Evolutionary conservation across 1,140 invertebrate species (phyloP).

Genomic region (Papilio xuthus): DNA sequence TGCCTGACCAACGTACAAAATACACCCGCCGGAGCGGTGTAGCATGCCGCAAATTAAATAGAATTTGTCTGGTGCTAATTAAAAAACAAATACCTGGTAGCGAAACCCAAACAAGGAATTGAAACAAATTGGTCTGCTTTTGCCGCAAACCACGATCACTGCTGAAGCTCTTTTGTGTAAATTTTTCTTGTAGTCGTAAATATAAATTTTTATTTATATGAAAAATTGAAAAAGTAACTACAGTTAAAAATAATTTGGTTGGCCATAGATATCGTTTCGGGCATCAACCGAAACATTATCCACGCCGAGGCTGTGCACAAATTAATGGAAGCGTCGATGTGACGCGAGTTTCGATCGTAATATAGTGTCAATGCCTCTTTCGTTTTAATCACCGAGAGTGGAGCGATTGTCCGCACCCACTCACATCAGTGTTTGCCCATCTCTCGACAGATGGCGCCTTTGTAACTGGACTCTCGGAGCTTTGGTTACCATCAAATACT

Average conservation of each 20-base stretch:
- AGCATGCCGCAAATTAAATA: slow-evolving; percentile 71
- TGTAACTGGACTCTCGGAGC: slow-evolving; percentile 68
- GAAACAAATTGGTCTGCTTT: slow-evolving; percentile 43
- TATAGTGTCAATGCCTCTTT: slow-evolving; percentile 77
- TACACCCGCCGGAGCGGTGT: slow-evolving; percentile 58
- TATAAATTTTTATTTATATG: neutral
- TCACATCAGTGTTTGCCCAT: slow-evolving; percentile 74
- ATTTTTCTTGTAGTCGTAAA: neutral
- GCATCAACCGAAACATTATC: slow-evolving; percentile 48
- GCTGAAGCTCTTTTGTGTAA: slow-evolving; percentile 38
- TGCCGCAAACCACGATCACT: slow-evolving; percentile 39
- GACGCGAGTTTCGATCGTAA: slow-evolving; percentile 68
- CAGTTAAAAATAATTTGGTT: slow-evolving; percentile 9
- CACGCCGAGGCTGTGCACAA: slow-evolving; percentile 54
- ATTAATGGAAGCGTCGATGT: slow-evolving; percentile 66
- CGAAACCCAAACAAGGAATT: slow-evolving; percentile 50
- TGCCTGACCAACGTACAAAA: slow-evolving; percentile 62
- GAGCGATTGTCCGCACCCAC: slow-evolving; percentile 74
- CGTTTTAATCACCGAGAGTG: slow-evolving; percentile 79
- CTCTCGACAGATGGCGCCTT: slow-evolving; percentile 76
- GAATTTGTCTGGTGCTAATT: slow-evolving; percentile 71
- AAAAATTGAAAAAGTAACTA: neutral
- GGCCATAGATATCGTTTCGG: slow-evolving; percentile 43
- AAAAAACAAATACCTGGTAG: slow-evolving; percentile 59
- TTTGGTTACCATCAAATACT: slow-evolving; percentile 70